These are phyloP conservation scores for Nebria salina DNA, from an alignment of 2,888 invertebrate species.

Conservation along the genomic window DNA sequence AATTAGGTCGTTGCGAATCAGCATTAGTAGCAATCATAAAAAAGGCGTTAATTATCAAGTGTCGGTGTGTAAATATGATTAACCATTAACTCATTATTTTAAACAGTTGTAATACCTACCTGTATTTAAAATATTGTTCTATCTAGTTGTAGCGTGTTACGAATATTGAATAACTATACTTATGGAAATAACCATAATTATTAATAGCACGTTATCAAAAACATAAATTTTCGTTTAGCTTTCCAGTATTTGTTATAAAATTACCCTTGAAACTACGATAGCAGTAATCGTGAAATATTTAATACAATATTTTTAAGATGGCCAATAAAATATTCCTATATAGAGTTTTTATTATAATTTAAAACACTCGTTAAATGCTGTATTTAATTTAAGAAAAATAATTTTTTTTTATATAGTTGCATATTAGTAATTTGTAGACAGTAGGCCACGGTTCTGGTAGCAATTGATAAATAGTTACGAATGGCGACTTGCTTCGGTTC, in stretches of 20 bases:
- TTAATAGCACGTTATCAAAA: conserved; percentile 3
- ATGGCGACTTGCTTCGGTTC: background rate
- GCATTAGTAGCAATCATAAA: too few relatives aligned
- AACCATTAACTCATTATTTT: background rate
- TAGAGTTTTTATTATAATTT: too few relatives aligned
- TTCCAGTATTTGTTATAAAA: background rate
- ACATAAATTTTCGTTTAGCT: conserved; percentile 10
- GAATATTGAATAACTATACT: background rate
- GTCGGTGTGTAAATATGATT: too few relatives aligned
- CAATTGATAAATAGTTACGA: background rate
- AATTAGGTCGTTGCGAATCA: too few relatives aligned
- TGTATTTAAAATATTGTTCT: background rate
- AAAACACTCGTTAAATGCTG: too few relatives aligned
- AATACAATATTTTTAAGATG: background rate
- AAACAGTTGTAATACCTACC: background rate
- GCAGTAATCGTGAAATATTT: background rate
- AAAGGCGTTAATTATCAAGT: too few relatives aligned
- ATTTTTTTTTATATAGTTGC: too few relatives aligned
- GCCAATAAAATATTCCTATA: too few relatives aligned
- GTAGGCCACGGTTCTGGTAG: conserved; percentile 16
- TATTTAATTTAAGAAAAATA: too few relatives aligned
- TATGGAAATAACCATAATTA: background rate
- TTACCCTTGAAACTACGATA: conserved; percentile 8
- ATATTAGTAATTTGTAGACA: background rate
- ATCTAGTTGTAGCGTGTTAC: background rate